Base-by-base conservation (phyloP, 2,888 invertebrate species). In the Spodoptera littoralis region DNA sequence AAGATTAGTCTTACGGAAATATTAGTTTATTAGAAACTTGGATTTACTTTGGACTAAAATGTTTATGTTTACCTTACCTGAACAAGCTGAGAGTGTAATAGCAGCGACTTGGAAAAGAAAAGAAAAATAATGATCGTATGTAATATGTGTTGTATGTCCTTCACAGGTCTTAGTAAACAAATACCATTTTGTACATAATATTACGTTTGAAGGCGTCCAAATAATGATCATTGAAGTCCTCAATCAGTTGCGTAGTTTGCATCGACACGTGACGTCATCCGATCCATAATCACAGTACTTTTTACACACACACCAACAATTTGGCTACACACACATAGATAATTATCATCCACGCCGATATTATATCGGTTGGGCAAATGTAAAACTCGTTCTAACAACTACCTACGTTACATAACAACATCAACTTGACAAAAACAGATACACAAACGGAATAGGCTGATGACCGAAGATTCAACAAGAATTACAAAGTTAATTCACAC, bases 1-100 rank as follows among this genome's bases (percentile, higher is more conserved):
- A 86, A 87, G 86, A 88, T 88, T 88, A 85, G 73, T 78, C 70
- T 78, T 66, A 74, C 45, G 79, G 65, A 70, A 73, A 79, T 77
- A 74, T 51, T 75, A 69, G 69, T 80, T 77, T 81, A 86, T 73
- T 78, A 72, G 68, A 66, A 73, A 66, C 69, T 62, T 58, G 49
- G 65, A 47, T 65, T 68, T 60, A 64, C 49, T 61, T 63, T 51
- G 3, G 48, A 12, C 45, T 65, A 51, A 55, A 43, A 24, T 57
- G 48, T 56, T 54, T 75, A 24, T 55, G 48, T 56, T 54, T 75
- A 55, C 46, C n/a, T 62, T 52, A 70, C 63, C 70, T 53, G 50
- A 30, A 51, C 41, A 13, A 36, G 36, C 36, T 36, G 6, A 36
- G 8, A 36, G 6, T 8, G 36, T 36, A 36, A 36, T 36, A 36